Base-by-base conservation (phyloP, 1,140 invertebrate species). In the Aradophagus sp. region DNA sequence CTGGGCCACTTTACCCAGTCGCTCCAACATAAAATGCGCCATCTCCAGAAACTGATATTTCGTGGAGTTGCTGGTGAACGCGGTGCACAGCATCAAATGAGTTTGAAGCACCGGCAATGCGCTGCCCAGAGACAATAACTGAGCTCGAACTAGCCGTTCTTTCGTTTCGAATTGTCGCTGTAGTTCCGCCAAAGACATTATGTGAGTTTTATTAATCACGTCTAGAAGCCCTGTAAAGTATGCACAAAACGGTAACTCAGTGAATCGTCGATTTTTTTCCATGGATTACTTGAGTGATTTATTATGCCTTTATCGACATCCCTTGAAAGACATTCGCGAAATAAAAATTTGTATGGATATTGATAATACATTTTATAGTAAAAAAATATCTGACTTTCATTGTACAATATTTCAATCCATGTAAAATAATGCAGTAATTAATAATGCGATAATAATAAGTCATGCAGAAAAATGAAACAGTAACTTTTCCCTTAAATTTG, bases 41-140 rank as follows among this genome's bases (percentile, higher is more conserved):
- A 92, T 79, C 65, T 92, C 90, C 5, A 92, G 84, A 80, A 92
- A 92, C 75, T 92, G 90, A 77, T 91, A 91, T 73, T 91, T 92
- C 48, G 89, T 91, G 2, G 90, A 90, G 2, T 89, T 87, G 45
- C 87, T 88, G 1, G 89, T 89, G 75, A 92, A 91, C 1, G 88
- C 88, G 16, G 90, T 89, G 79, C 91, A 91, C 35, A 92, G 80
- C 66, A 90, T 86, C 12, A 92, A 78, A 71, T 91, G 91, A 36
- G 89, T 85, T 73, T 92, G 90, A 6, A 92, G 82, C 14, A 91
- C 88, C 0, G 90, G 90, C 61, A 91, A 81, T 1, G 91, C 88
- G 27, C 87, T 87, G 10, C 89, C 87, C 48, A 90, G 74, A 1
- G 87, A 86, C 0, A 85, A 14, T 27, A 92, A 76, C 61, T 91